Evolutionary conservation across 2,888 invertebrate species (phyloP).

Genomic region (Spialia ferax): DNA sequence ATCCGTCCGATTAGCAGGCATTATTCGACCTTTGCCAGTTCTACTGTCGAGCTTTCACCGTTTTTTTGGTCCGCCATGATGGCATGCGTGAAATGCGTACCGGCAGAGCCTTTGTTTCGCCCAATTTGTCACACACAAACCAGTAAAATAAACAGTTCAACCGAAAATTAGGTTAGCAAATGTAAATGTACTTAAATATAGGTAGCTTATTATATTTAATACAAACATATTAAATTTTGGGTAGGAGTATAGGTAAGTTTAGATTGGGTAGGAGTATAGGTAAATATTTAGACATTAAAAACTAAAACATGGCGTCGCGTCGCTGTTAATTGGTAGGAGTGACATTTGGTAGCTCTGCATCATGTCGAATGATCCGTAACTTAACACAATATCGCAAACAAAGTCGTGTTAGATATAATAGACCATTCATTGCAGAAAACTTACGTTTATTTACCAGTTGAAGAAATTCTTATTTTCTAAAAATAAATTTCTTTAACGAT

Average conservation of each 20-base stretch:
- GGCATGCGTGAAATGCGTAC: constrained; percentile 26
- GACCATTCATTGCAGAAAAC: neutral
- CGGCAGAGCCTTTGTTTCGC: constrained; percentile 10
- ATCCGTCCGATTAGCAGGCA: constrained; percentile 34
- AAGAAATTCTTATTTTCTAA: neutral
- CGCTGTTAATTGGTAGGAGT: too few relatives aligned
- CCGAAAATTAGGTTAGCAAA: constrained; percentile 14
- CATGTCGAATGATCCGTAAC: neutral
- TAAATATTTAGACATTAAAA: too few relatives aligned
- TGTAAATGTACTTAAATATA: neutral
- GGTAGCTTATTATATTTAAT: too few relatives aligned
- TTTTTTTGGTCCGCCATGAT: constrained; percentile 30
- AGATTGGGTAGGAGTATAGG: too few relatives aligned
- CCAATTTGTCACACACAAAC: constrained; percentile 20
- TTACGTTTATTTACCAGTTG: neutral
- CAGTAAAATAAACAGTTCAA: too few relatives aligned
- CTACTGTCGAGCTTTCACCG: constrained; percentile 31
- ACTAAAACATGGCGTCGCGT: too few relatives aligned
- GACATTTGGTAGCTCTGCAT: neutral
- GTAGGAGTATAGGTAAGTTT: too few relatives aligned
- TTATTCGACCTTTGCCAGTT: constrained; percentile 43
- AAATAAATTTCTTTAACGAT: constrained; percentile 9
- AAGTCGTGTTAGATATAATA: neutral
- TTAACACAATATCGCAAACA: neutral
- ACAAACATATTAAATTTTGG: too few relatives aligned